phyloP scores from a whole-genome alignment of 2,113 vertebrate genomes.

The Xyrauchen texanus region DNA sequence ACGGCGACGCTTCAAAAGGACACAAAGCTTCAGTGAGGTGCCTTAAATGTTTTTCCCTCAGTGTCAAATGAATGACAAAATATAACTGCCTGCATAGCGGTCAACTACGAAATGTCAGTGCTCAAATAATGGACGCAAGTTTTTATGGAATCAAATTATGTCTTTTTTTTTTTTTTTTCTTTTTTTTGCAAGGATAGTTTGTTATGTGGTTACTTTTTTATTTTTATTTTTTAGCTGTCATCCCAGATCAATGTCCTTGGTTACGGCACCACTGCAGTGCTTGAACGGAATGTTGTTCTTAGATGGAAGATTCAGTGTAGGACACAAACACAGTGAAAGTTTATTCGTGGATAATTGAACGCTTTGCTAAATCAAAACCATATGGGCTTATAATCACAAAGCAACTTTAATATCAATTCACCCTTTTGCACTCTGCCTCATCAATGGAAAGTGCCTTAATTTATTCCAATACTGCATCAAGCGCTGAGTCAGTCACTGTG shows the following conservation, averaged over 20 bases:
- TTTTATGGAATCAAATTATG: not conserved
- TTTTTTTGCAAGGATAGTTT: not conserved
- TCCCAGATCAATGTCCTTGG: conserved; percentile 47
- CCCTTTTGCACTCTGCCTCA: conserved; percentile 46
- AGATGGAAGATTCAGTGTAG: conserved; percentile 1
- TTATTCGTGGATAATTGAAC: not conserved
- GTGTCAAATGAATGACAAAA: conserved; percentile 17
- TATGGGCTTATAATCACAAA: not conserved
- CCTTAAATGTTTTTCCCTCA: not conserved
- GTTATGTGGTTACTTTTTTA: conserved; percentile 4
- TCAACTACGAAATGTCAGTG: conserved; percentile 22
- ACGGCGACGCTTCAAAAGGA: conserved; percentile 23
- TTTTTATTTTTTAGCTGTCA: conserved; percentile 33
- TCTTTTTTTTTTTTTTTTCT: not conserved
- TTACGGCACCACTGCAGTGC: conserved; percentile 73
- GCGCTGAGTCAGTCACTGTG: conserved; percentile 27
- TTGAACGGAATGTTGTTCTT: conserved; percentile 37
- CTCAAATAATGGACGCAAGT: not conserved
- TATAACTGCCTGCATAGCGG: not conserved
- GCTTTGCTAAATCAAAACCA: not conserved
- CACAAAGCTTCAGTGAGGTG: not conserved
- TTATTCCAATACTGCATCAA: conserved; percentile 73
- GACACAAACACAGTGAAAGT: conserved; percentile 31
- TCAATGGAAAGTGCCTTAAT: conserved; percentile 74
- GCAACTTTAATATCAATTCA: not conserved